Conservation (phyloP, 2,113 vertebrate genomes). For the Balaenoptera acutorostrata region DNA sequence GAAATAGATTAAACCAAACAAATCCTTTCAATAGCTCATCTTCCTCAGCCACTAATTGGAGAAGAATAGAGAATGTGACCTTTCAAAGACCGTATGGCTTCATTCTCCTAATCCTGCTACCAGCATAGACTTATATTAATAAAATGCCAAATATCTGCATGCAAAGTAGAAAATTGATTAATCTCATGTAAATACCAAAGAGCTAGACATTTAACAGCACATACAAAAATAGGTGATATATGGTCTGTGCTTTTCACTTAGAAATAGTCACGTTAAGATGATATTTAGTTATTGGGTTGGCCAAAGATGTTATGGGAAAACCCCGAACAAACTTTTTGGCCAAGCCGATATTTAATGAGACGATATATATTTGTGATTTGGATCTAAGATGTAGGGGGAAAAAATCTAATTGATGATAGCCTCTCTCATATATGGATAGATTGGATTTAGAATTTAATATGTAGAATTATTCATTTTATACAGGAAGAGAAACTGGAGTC, state of each 20-base stretch:
- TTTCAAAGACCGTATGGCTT: neutral
- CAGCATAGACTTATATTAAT: neutral
- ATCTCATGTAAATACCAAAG: neutral
- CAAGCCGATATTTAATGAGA: neutral
- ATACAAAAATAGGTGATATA: neutral
- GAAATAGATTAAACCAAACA: slow-evolving; percentile 10
- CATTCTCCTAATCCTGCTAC: neutral
- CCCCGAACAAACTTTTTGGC: too few species aligned
- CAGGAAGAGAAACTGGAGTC: slow-evolving; percentile 95
- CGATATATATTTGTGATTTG: neutral
- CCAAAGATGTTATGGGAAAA: too few species aligned
- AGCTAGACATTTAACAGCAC: neutral
- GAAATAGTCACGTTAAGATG: neutral
- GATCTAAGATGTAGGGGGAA: neutral
- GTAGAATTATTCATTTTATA: slow-evolving; percentile 45
- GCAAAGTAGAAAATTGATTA: neutral
- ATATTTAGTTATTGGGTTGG: neutral
- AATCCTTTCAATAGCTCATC: neutral
- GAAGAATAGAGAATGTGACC: neutral
- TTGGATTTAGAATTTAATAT: slow-evolving; percentile 27
- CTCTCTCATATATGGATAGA: neutral
- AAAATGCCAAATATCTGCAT: neutral
- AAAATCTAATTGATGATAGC: neutral
- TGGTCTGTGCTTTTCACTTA: neutral
- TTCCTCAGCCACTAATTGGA: neutral